A percentile compares a stretch with the other conserved stretches of the same genome.
phyloP scores from a whole-genome alignment of 2,113 vertebrate genomes.

The Sebastes schlegelii region DNA sequence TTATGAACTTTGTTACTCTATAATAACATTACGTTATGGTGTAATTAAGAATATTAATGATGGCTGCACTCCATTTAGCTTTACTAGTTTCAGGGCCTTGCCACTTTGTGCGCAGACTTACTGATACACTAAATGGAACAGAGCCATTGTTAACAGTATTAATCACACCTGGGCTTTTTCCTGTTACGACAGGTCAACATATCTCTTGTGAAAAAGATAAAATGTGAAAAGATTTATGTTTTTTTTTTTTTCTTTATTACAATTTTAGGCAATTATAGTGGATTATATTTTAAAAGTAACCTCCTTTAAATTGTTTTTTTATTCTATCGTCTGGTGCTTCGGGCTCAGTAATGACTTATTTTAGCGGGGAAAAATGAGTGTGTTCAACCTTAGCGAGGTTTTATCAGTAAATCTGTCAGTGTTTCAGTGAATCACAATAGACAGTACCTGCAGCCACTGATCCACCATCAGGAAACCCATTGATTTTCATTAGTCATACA shows the following conservation, averaged over 20 bases:
- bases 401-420: not conserved
- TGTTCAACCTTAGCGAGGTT: not conserved
- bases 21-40: not conserved
- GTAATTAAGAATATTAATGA: not conserved
- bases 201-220: not conserved
- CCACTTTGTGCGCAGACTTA: not conserved
- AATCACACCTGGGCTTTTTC: not conserved
- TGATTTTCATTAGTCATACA: conserved; percentile 59
- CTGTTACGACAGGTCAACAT: not conserved
- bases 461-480: conserved; percentile 53
- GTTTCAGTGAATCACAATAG: conserved; percentile 11
- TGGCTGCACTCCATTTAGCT: not conserved
- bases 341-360: not conserved
- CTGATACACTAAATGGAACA: not conserved
- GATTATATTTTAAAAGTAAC: not conserved
- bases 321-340: not conserved
- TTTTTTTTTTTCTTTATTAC: not conserved
- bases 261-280: not conserved
- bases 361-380: not conserved
- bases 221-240: not conserved
- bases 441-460: conserved; percentile 48
- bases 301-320: not conserved
- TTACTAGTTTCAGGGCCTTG: not conserved
- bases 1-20: not conserved
- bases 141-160: not conserved